Percentiles rank a stretch among this genome's conserved stretches.
phyloP scores from a whole-genome alignment of 2,113 vertebrate genomes.

The Hypomesus transpacificus region DNA sequence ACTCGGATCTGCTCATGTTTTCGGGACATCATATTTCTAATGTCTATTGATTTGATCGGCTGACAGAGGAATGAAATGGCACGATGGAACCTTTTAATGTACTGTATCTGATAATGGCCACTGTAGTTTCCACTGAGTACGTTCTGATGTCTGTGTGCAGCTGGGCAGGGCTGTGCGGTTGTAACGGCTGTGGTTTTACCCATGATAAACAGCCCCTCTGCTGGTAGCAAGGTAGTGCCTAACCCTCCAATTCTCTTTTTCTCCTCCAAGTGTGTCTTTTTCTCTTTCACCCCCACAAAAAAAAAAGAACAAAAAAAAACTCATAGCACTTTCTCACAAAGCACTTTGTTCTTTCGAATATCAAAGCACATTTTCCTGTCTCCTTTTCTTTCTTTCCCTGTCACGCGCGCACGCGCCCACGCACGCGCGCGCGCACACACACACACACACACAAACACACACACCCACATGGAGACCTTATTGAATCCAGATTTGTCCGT shows the following conservation, averaged over 20 bases:
- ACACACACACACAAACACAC: slow-evolving; percentile 20
- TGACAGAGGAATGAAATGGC: too few species aligned
- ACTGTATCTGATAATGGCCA: too few species aligned
- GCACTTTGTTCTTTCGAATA: slow-evolving; percentile 36
- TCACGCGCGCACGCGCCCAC: background rate
- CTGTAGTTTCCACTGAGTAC: too few species aligned
- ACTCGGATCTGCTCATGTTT: too few species aligned
- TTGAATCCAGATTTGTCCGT: slow-evolving; percentile 63
- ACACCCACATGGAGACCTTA: slow-evolving; percentile 42
- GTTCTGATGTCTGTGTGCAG: background rate
- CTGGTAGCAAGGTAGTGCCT: slow-evolving; percentile 51
- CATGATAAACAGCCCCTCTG: slow-evolving; percentile 53
- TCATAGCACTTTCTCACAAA: slow-evolving; percentile 46
- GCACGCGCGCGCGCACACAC: background rate
- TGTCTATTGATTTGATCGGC: too few species aligned
- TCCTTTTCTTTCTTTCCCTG: slow-evolving; percentile 5
- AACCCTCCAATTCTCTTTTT: slow-evolving; percentile 36
- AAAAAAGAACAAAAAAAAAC: slow-evolving; percentile 21
- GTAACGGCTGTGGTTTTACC: slow-evolving; percentile 27
- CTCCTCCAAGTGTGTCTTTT: slow-evolving; percentile 39
- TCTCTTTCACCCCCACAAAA: slow-evolving; percentile 13
- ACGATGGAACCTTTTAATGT: too few species aligned
- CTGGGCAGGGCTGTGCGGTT: background rate
- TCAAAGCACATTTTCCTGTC: slow-evolving; percentile 38
- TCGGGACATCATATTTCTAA: too few species aligned